phyloP scores from a whole-genome alignment of 2,797 vertebrate genomes.

The Muscicapa comitata region DNA sequence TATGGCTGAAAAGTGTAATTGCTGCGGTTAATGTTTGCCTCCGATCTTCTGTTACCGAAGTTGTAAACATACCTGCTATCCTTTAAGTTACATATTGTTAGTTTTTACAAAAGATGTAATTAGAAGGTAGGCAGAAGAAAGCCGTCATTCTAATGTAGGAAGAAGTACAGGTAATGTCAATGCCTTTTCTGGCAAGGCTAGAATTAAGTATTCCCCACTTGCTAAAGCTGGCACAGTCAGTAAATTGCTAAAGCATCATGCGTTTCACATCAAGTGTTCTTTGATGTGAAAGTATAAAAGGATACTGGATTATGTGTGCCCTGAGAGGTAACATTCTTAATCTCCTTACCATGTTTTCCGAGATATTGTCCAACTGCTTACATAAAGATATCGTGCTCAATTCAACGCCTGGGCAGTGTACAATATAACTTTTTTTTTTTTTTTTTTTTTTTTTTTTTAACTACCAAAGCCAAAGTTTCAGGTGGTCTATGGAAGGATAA shows the following conservation, averaged over 20 bases:
- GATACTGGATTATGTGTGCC: conserved; percentile 1
- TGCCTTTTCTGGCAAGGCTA: not conserved
- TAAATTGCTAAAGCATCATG: not conserved
- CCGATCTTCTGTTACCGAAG: rapidly evolving
- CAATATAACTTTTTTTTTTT: not conserved
- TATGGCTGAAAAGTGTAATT: not conserved
- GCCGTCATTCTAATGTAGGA: not conserved
- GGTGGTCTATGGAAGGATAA: conserved; percentile 1
- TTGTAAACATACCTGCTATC: rapidly evolving
- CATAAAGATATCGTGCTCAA: not conserved
- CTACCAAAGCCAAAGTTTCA: not conserved
- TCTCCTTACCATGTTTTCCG: conserved; percentile 34
- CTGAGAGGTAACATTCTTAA: conserved; percentile 14
- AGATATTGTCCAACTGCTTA: not conserved
- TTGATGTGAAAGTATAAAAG: conserved; percentile 25
- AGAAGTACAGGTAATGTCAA: not conserved
- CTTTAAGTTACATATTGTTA: not conserved
- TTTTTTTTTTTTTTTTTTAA: not conserved
- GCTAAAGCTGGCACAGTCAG: not conserved
- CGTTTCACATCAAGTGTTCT: not conserved
- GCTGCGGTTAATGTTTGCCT: not conserved
- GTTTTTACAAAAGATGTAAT: not conserved
- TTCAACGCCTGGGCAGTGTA: not conserved
- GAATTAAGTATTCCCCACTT: not conserved
- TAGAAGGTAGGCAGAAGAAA: not conserved